These are phyloP conservation scores for Scomber colias DNA, from an alignment of 2,113 vertebrate species.

Conservation along the genomic window DNA sequence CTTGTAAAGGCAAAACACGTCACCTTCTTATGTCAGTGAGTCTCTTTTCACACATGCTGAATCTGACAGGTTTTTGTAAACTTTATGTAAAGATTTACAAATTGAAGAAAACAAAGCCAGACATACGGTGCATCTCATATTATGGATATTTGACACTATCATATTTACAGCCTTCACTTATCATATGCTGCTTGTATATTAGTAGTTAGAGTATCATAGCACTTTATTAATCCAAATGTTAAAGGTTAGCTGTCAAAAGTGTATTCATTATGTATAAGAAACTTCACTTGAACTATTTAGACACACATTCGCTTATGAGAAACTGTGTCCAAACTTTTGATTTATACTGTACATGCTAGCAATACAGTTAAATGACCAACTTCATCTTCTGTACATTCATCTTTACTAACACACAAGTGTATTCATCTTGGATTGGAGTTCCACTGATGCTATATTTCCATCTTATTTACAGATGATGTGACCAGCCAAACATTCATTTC, in stretches of 20 bases:
- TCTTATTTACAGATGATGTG: conserved; percentile 7
- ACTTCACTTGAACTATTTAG: neutral
- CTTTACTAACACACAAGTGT: neutral
- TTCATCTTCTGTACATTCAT: neutral
- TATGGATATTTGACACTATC: neutral
- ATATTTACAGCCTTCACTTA: neutral
- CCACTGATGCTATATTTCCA: neutral
- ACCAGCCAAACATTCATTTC: conserved; percentile 1
- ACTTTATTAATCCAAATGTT: neutral
- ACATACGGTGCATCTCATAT: too few relatives aligned
- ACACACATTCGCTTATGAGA: neutral
- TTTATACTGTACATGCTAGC: too few relatives aligned
- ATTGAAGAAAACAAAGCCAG: neutral
- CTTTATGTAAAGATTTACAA: neutral
- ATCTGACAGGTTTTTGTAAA: neutral
- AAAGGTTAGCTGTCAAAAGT: neutral
- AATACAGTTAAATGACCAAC: too few relatives aligned
- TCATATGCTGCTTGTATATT: neutral
- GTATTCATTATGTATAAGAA: too few relatives aligned
- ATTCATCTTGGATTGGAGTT: too few relatives aligned
- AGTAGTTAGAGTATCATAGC: neutral
- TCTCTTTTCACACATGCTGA: neutral
- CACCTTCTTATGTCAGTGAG: neutral
- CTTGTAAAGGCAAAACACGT: neutral
- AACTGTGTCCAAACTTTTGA: too few relatives aligned